A percentile compares a stretch with the other conserved stretches of the same genome.
phyloP scores from a whole-genome alignment of 2,113 vertebrate species.

The Apeltes quadracus region DNA sequence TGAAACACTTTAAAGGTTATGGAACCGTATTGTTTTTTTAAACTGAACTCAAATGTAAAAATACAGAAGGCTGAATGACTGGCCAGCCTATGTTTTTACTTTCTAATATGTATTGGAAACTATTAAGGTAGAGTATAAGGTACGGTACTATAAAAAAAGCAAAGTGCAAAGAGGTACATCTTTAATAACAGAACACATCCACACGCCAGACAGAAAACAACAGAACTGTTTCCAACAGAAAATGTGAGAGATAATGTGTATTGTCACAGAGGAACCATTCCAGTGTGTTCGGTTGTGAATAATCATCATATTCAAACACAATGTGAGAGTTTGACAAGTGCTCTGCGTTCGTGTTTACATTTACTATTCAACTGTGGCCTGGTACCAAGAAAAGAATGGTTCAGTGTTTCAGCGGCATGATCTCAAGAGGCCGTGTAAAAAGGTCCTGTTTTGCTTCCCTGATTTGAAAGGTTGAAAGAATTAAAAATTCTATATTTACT shows the following conservation, averaged over 20 bases:
- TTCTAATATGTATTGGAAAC: not conserved
- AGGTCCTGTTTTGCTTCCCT: slow-evolving; percentile 30
- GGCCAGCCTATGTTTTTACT: not conserved
- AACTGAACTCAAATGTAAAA: not conserved
- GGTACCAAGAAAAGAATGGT: slow-evolving; percentile 1
- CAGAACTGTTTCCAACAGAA: no score
- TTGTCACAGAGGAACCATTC: slow-evolving; percentile 46
- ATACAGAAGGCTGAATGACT: not conserved
- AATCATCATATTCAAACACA: slow-evolving; percentile 34
- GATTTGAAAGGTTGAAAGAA: slow-evolving; percentile 19
- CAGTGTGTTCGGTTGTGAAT: slow-evolving; percentile 42
- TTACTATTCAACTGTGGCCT: slow-evolving; percentile 16
- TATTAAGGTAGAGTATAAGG: not conserved
- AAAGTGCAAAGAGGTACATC: slow-evolving; percentile 58
- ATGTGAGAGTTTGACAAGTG: slow-evolving; percentile 36
- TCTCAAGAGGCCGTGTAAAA: slow-evolving; percentile 9
- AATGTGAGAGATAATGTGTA: slow-evolving; percentile 49
- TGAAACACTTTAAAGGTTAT: slow-evolving; percentile 4
- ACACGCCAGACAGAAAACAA: no score
- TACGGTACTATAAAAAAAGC: not conserved
- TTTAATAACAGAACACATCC: slow-evolving; percentile 70
- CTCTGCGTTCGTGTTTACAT: slow-evolving; percentile 2
- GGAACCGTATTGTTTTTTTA: not conserved
- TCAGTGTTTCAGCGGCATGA: slow-evolving; percentile 23
- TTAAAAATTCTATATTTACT: no score